Evolutionary conservation across 2,888 invertebrate genomes (phyloP), one percentile per base, ranked within the genome.

Genomic region (Beris morrisii): DNA sequence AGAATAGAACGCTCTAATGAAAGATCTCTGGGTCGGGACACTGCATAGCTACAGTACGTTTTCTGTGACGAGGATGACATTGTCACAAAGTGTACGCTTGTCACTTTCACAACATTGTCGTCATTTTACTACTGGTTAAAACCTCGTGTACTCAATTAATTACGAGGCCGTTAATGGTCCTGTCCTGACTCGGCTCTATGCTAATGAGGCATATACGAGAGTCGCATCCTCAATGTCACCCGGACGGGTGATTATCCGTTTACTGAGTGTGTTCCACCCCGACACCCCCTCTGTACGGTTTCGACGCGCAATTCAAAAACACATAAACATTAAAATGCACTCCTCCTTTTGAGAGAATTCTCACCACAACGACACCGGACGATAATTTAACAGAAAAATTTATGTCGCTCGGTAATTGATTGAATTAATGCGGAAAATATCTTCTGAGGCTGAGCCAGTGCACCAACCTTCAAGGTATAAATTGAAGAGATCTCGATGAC

Each of bases 91-190:
- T 9, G 38, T 38, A 38, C 9, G 38, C 9, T 38, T 9, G 44
- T 15, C 45, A 45, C 22, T 28, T 44, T 31, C 5, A 31, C n/a
- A 53, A 53, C 28, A 57, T 57, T 57, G 57, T 57, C 28, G 15
- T 11, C 44, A 43, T 57, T 57, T 15, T 44, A 30, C 28, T 57
- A 22, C 44, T 12, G 45, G 7, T 44, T 43, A 28, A 57, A 57
- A 57, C 44, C 45, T 57, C 44, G 28, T 57, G 57, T 57, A 57
- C 45, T 57, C 57, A 57, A 57, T 57, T 57, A 57, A 57, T 57
- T 44, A 57, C 28, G 15, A n/a, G 31, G 28, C 44, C 45, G 44
- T 57, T 57, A 57, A 57, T 44, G 43, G 45, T 57, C 11, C 45
- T 12, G 57, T 57, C 45, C 22, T 56, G n/a, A 7, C 38, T 38